Conservation (phyloP, 2,797 vertebrate species). For the Cyclura pinguis region DNA sequence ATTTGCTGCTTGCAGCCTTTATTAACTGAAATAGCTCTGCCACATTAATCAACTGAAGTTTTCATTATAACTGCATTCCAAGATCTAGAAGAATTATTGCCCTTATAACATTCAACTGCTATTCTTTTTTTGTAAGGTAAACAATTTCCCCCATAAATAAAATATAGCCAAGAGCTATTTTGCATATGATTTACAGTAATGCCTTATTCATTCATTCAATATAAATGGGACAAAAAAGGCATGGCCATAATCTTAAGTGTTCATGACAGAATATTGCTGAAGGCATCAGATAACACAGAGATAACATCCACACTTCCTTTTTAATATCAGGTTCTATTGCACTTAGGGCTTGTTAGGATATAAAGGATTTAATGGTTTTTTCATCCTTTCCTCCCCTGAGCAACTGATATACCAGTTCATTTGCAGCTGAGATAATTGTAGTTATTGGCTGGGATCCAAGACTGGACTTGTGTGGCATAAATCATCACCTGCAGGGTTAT, state of each 20-base stretch:
- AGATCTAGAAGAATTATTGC: constrained; percentile 6
- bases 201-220: not conserved
- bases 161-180: constrained; percentile 12
- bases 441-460: not conserved
- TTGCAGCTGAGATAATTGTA: constrained; percentile 7
- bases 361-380: constrained; percentile 14
- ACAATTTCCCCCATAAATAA: constrained; percentile 9
- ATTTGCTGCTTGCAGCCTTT: constrained; percentile 14
- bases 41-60: not conserved
- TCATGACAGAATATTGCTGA: constrained; percentile 46
- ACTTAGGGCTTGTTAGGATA: not conserved
- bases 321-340: not conserved
- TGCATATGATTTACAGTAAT: constrained; percentile 48
- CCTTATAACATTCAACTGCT: constrained; percentile 1
- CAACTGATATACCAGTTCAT: constrained; percentile 11
- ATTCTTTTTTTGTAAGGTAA: constrained; percentile 21
- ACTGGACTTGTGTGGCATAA: too few species aligned
- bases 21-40: constrained; percentile 13
- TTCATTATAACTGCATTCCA: constrained; percentile 26
- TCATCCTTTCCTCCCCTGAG: not conserved
- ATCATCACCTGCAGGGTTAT: too few species aligned
- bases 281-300: constrained; percentile 41
- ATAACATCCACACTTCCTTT: constrained; percentile 12
- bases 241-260: constrained; percentile 34
- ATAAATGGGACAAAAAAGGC: constrained; percentile 30